These are phyloP conservation scores for Oppia nitens DNA, from an alignment of 1,140 invertebrate species.

Conservation along the genomic window DNA sequence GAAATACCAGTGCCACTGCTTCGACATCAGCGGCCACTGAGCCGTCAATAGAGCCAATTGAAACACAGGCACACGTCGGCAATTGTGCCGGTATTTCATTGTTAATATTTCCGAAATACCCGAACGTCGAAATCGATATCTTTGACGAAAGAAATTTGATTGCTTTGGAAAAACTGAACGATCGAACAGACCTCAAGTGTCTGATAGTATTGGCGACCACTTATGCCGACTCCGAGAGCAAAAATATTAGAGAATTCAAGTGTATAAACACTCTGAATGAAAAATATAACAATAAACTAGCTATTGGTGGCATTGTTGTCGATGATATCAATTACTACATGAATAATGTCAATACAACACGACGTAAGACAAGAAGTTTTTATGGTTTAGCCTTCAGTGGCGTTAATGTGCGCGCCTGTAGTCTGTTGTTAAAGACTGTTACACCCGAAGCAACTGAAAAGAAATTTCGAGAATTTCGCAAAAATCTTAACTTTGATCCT, in stretches of 20 bases:
- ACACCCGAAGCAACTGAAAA: constrained; percentile 21
- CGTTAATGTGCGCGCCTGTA: constrained; percentile 24
- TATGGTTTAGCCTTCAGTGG: constrained; percentile 26
- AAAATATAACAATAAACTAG: constrained; percentile 21
- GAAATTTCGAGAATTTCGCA: constrained; percentile 26
- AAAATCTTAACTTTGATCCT: constrained; percentile 15
- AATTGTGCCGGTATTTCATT: not conserved
- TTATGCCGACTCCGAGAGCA: not conserved
- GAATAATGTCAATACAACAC: not conserved
- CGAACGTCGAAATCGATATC: not conserved
- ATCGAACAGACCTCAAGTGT: not conserved
- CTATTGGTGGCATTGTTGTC: constrained; percentile 24
- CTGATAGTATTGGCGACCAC: not conserved
- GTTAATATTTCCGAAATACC: not conserved
- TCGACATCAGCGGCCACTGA: not conserved
- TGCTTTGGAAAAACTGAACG: not conserved
- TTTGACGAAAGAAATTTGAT: not conserved
- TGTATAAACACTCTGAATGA: not conserved
- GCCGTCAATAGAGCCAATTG: not conserved
- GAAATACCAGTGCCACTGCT: no score
- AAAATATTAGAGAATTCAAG: not conserved
- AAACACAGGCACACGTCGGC: not conserved
- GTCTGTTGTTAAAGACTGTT: constrained; percentile 24
- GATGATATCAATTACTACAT: constrained; percentile 8
- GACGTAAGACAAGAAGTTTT: not conserved